Percentiles rank a stretch among this genome's conserved stretches.
Conservation (phyloP, 2,888 invertebrate genomes). For the Epirrhoe tristata region DNA sequence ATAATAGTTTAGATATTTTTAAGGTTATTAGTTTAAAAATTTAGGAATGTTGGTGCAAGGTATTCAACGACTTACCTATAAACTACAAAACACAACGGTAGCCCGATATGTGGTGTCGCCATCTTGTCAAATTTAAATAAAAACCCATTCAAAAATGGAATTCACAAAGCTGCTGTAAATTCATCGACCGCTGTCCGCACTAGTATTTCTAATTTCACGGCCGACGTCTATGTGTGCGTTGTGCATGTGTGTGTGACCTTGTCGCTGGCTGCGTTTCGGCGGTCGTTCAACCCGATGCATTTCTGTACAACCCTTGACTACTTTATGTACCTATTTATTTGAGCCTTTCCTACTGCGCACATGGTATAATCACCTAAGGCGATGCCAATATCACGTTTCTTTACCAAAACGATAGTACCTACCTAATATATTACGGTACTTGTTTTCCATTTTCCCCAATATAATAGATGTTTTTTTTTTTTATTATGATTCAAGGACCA, state of each 20-base stretch:
- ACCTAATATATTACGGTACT: not conserved
- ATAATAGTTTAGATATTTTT: no score
- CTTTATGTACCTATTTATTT: slow-evolving; percentile 32
- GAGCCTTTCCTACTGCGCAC: slow-evolving; percentile 8
- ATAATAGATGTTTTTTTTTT: no score
- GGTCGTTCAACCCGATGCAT: slow-evolving; percentile 78
- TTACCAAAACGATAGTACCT: not conserved
- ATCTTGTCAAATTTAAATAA: no score
- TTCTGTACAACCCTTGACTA: slow-evolving; percentile 75
- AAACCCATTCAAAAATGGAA: not conserved
- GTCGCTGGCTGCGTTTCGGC: slow-evolving; percentile 78
- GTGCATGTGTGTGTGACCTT: slow-evolving; percentile 81
- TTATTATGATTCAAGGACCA: no score
- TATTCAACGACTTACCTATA: no score
- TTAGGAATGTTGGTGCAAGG: no score
- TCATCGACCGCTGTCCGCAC: slow-evolving; percentile 56
- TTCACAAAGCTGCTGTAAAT: slow-evolving; percentile 9
- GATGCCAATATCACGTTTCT: not conserved
- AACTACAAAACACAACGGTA: no score
- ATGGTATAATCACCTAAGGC: not conserved
- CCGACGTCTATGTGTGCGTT: slow-evolving; percentile 66
- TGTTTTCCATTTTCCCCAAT: no score
- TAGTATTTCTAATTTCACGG: slow-evolving; percentile 83
- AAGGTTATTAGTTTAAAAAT: no score
- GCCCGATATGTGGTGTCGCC: no score